phyloP scores from a whole-genome alignment of 1,140 invertebrate species.

The Probaryconus sp. region DNA sequence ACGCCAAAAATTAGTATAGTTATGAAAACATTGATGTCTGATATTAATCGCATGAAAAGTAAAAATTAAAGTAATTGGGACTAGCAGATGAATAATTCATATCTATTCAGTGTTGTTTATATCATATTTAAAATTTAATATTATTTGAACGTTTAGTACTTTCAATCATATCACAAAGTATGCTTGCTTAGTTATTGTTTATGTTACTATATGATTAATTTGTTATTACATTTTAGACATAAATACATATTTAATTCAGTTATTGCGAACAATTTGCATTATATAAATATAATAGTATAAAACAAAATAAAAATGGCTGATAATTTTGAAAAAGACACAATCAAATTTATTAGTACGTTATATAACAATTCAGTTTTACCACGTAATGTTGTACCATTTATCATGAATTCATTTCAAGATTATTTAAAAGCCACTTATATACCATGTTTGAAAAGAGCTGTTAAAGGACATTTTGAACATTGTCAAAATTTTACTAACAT shows the following conservation, averaged over 20 bases:
- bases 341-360: constrained; percentile 6
- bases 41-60: too few species aligned
- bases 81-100: constrained; percentile 2
- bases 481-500: too few species aligned
- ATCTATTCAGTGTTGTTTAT: too few species aligned
- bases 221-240: too few species aligned
- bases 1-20: not conserved
- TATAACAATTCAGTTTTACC: constrained; percentile 15
- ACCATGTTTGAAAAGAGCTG: constrained; percentile 14
- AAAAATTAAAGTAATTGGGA: too few species aligned
- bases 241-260: not conserved
- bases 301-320: constrained; percentile 1
- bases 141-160: too few species aligned
- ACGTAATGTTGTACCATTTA: constrained; percentile 16
- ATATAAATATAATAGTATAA: not conserved
- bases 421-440: constrained; percentile 22
- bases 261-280: not conserved
- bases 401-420: not conserved
- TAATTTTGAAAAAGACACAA: constrained; percentile 1
- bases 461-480: constrained; percentile 4
- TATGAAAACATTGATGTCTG: not conserved
- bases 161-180: too few species aligned
- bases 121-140: not conserved
- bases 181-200: too few species aligned
- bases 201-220: too few species aligned